Conservation (phyloP, 92 coral and sea anemone species). For the Parazoanthus atlanticus region DNA sequence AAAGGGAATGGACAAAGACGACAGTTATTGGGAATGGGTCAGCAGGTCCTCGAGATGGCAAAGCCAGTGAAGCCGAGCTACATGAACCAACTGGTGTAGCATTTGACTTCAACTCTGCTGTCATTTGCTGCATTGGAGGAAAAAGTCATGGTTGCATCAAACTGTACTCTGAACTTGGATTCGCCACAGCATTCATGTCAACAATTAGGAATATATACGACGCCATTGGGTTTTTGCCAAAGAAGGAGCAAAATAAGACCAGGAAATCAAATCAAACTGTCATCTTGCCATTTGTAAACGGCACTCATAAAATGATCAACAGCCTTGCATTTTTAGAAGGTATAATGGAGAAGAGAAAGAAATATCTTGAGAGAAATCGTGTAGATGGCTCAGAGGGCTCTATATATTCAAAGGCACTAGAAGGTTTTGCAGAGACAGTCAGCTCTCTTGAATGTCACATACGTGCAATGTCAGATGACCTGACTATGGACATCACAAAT, state of each 20-base stretch:
- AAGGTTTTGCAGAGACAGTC: conserved; percentile 58
- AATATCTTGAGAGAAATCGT: conserved; percentile 14
- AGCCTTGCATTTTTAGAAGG: conserved; percentile 50
- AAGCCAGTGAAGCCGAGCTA: conserved; percentile 45
- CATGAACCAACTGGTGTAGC: conserved; percentile 57
- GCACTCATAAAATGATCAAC: conserved; percentile 43
- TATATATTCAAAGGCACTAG: conserved; percentile 35
- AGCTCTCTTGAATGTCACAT: neutral
- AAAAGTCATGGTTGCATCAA: conserved; percentile 57
- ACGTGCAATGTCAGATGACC: too few species aligned
- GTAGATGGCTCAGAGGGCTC: conserved; percentile 52
- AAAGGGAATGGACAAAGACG: neutral
- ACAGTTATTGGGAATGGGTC: conserved; percentile 26
- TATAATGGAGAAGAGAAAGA: conserved; percentile 35
- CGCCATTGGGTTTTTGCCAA: conserved; percentile 62
- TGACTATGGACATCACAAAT: too few species aligned
- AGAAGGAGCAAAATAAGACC: conserved; percentile 60
- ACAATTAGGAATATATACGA: conserved; percentile 46
- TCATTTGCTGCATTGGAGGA: conserved; percentile 63
- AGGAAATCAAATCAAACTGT: conserved; percentile 7
- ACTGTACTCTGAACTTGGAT: conserved; percentile 48
- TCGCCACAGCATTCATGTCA: conserved; percentile 58
- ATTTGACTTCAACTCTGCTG: conserved; percentile 52
- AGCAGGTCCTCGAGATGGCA: conserved; percentile 63
- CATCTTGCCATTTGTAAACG: conserved; percentile 44